These are phyloP conservation scores for Dissostichus mawsoni DNA, from an alignment of 2,113 vertebrate species.

Conservation along the genomic window DNA sequence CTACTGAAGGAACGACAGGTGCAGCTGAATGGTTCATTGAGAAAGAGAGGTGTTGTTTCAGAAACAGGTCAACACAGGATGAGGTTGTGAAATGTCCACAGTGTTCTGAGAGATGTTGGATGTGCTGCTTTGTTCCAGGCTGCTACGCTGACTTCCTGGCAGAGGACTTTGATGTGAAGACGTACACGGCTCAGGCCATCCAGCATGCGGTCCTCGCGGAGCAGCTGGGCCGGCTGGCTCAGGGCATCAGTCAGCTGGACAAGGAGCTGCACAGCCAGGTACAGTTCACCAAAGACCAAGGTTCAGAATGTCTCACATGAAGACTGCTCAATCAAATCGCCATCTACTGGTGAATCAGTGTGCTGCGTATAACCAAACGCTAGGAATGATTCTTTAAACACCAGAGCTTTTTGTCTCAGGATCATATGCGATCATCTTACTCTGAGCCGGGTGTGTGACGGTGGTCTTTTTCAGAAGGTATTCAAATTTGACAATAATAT, in stretches of 20 bases:
- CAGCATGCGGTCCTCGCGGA: slow-evolving; percentile 96
- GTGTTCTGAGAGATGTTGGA: background rate
- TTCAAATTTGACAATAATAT: no score
- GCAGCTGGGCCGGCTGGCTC: slow-evolving; percentile 94
- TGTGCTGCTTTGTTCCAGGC: slow-evolving; percentile 81
- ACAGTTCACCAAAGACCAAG: slow-evolving; percentile 13
- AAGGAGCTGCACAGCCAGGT: slow-evolving; percentile 96
- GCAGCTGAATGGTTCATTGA: background rate
- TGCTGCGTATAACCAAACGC: background rate
- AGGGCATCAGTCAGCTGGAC: slow-evolving; percentile 97
- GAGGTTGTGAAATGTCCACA: no score
- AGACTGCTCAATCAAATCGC: background rate
- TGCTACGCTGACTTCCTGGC: slow-evolving; percentile 91
- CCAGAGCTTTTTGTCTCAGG: background rate
- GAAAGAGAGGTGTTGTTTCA: background rate
- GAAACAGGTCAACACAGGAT: background rate
- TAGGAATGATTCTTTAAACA: background rate
- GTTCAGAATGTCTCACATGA: background rate
- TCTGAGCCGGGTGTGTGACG: no score
- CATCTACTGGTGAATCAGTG: background rate
- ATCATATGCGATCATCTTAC: no score
- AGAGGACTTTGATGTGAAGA: slow-evolving; percentile 95
- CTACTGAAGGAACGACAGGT: background rate
- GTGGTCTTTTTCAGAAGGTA: no score
- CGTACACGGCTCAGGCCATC: slow-evolving; percentile 94